phyloP scores from a whole-genome alignment of 2,797 vertebrate genomes.

The Halcyon badia region DNA sequence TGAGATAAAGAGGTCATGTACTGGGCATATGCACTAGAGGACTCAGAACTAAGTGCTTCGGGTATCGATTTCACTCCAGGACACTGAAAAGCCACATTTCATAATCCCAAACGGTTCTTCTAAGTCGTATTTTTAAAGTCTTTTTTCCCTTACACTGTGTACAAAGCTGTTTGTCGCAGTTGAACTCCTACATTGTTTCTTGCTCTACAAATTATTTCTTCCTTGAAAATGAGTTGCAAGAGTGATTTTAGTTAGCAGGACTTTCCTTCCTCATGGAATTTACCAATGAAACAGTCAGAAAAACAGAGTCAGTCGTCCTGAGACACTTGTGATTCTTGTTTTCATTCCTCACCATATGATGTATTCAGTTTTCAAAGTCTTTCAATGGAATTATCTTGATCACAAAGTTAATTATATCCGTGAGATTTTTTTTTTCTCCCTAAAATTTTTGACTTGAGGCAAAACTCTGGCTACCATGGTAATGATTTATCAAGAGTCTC shows the following conservation, averaged over 20 bases:
- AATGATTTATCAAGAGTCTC: slow-evolving; percentile 54
- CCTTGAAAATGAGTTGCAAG: neutral
- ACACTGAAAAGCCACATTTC: neutral
- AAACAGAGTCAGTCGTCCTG: neutral
- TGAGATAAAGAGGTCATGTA: slow-evolving; percentile 12
- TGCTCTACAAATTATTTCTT: slow-evolving; percentile 37
- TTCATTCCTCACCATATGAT: neutral
- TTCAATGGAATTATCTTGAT: slow-evolving; percentile 38
- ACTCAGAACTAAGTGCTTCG: neutral
- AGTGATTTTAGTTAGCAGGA: neutral
- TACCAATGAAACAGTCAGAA: neutral
- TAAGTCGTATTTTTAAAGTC: neutral
- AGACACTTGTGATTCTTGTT: neutral
- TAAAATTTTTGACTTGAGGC: slow-evolving; percentile 49
- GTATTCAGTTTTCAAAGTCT: slow-evolving; percentile 24
- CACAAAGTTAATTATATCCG: slow-evolving; percentile 54
- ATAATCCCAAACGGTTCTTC: neutral
- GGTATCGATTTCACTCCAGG: neutral
- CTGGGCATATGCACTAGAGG: neutral
- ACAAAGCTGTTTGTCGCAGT: neutral
- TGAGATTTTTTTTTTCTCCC: neutral
- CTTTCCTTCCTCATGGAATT: slow-evolving; percentile 17
- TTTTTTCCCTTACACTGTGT: neutral
- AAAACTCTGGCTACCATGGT: slow-evolving; percentile 45
- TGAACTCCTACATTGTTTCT: neutral